Evolutionary conservation across 1,140 invertebrate species (phyloP).

Genomic region (Drosophila tristis): DNA sequence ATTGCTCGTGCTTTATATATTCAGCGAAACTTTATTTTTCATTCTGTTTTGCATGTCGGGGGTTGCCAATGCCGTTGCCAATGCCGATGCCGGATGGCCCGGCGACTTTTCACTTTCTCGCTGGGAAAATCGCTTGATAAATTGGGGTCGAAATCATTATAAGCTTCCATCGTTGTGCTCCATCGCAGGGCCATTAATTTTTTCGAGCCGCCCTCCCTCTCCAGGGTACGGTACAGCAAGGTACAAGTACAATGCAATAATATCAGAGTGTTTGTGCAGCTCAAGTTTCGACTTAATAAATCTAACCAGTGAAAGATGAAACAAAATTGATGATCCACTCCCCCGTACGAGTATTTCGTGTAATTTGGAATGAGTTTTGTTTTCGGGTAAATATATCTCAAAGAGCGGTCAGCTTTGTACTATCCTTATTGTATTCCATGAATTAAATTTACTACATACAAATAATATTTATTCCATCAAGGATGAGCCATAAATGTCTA

Average conservation of each 20-base stretch:
- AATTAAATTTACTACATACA: neutral
- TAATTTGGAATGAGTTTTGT: neutral
- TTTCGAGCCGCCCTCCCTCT: slow-evolving; percentile 19
- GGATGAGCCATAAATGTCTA: no score
- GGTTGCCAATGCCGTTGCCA: neutral
- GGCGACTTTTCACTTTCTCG: slow-evolving; percentile 62
- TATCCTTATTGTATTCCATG: no score
- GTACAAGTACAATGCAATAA: slow-evolving; percentile 54
- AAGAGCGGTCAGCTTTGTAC: no score
- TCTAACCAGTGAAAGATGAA: slow-evolving; percentile 24
- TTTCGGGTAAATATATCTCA: no score
- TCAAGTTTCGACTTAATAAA: slow-evolving; percentile 50
- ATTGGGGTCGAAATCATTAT: slow-evolving; percentile 81
- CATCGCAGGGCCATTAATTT: slow-evolving; percentile 72
- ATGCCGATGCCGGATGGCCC: neutral
- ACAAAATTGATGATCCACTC: slow-evolving; percentile 11
- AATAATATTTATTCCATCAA: no score
- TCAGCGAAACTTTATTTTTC: slow-evolving; percentile 57
- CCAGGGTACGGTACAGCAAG: neutral
- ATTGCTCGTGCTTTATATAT: slow-evolving; percentile 77
- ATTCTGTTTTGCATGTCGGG: slow-evolving; percentile 37
- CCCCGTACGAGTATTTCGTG: no score
- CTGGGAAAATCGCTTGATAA: slow-evolving; percentile 74
- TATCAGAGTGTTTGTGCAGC: slow-evolving; percentile 44
- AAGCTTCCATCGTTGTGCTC: slow-evolving; percentile 62